phyloP scores from a whole-genome alignment of 2,797 vertebrate genomes.

The Onychomys torridus region DNA sequence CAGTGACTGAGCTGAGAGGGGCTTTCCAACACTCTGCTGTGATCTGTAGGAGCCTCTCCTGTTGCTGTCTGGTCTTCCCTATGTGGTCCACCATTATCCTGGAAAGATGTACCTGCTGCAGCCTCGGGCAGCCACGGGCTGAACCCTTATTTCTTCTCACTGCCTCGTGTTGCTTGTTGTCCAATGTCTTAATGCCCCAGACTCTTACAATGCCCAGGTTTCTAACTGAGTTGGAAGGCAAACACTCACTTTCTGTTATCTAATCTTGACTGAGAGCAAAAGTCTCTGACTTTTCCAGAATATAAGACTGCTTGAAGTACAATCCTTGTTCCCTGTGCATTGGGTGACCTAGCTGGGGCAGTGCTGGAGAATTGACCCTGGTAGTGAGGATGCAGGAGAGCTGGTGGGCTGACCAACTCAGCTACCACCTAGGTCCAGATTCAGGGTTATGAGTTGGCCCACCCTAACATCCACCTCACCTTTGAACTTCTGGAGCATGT shows the following conservation, averaged over 20 bases:
- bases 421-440: background rate
- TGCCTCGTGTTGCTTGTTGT: background rate
- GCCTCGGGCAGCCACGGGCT: background rate
- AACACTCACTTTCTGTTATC: background rate
- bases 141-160: background rate
- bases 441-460: background rate
- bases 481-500: background rate
- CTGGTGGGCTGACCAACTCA: background rate
- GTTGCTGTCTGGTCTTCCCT: background rate
- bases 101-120: background rate
- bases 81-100: background rate
- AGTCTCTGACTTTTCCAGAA: conserved; percentile 14
- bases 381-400: background rate
- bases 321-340: background rate
- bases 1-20: background rate
- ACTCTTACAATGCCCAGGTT: background rate
- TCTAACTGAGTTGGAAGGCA: background rate
- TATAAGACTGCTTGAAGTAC: background rate
- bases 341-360: background rate
- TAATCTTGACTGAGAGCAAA: background rate
- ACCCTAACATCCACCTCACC: background rate
- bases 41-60: background rate
- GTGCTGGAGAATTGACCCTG: background rate
- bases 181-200: background rate
- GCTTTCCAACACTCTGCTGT: background rate